Base-by-base conservation (phyloP, 2,888 invertebrate species). In the Polydrusus pterygomalis region DNA sequence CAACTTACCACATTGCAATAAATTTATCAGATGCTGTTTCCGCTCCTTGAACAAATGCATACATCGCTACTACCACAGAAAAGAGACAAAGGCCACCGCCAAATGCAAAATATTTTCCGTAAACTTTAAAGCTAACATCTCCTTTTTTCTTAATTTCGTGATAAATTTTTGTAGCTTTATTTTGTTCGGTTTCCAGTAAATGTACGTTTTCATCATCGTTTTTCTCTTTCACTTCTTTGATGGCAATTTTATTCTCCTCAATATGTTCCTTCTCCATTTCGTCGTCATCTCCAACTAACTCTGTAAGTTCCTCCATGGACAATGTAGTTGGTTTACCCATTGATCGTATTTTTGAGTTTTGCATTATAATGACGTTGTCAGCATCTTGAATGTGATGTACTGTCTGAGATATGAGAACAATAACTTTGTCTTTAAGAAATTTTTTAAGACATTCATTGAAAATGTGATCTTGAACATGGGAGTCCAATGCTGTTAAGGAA, bases 401-500 rank as follows among this genome's bases (percentile, higher is more conserved):
- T 84, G 92, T 92, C 82, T 92, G 92, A 0, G 95, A 95, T 79
- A 94, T 93, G 15, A 95, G 89, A 58, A 95, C 90, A 43, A 93
- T 87, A 0, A 94, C 92, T 84, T 93, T 91, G 77, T 91, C 89
- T 8, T 90, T 88, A 79, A 95, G 87, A 81, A 91, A 91, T 13
- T 89, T 79, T 54, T 83, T 89, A 63, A 95, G 90, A 82, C 94
- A 95, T 84, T 93, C 91, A 83, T 96, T 94, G 87, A 96, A 97
- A 80, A 97, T 90, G 86, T 95, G 94, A 0, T 94, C 91, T 1
- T 95, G 95, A 2, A 97, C 96, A 38, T 77, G 85, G 0, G 95
- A 91, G 87, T 97, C 97, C n/a, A 97, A 95, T 0, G 96, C 96
- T 79, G 95, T 93, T 18, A 97, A 88, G 0, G 96, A 96, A 87